Evolutionary conservation across 2,888 invertebrate genomes (phyloP).

Genomic region (Thymelicus sylvestris): DNA sequence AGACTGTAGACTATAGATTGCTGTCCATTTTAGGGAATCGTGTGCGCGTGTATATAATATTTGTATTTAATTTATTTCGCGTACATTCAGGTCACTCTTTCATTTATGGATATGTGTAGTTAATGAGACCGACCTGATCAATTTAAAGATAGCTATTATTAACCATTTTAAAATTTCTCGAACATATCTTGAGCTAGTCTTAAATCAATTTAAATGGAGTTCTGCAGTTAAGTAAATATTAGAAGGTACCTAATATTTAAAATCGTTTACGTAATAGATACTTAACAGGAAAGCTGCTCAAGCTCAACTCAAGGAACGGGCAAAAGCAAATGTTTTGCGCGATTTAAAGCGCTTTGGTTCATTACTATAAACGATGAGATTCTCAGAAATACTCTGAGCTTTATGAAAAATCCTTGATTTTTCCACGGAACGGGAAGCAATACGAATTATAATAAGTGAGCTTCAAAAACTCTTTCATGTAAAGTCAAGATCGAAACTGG

Average conservation of each 20-base stretch:
- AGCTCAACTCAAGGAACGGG: not conserved
- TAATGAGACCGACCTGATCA: no score
- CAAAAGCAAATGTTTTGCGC: constrained; percentile 8
- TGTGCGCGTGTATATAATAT: no score
- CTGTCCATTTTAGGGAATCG: no score
- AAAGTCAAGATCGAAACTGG: constrained; percentile 41
- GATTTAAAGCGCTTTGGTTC: constrained; percentile 29
- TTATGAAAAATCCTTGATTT: constrained; percentile 50
- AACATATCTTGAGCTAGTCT: no score
- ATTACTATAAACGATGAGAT: constrained; percentile 34
- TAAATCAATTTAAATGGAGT: no score
- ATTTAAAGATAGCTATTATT: no score
- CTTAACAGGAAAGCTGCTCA: not conserved
- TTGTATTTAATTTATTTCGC: no score
- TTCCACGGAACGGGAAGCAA: constrained; percentile 38
- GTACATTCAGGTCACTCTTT: no score
- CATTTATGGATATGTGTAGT: no score
- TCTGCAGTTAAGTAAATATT: not conserved
- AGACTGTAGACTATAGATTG: no score
- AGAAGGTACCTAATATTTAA: not conserved
- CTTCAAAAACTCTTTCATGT: constrained; percentile 42
- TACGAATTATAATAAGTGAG: constrained; percentile 38
- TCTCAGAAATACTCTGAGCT: constrained; percentile 27
- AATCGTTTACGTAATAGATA: constrained; percentile 1
- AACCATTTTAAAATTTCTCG: no score